Conservation (phyloP, 2,888 invertebrate genomes). For the Hypomecis punctinalis region DNA sequence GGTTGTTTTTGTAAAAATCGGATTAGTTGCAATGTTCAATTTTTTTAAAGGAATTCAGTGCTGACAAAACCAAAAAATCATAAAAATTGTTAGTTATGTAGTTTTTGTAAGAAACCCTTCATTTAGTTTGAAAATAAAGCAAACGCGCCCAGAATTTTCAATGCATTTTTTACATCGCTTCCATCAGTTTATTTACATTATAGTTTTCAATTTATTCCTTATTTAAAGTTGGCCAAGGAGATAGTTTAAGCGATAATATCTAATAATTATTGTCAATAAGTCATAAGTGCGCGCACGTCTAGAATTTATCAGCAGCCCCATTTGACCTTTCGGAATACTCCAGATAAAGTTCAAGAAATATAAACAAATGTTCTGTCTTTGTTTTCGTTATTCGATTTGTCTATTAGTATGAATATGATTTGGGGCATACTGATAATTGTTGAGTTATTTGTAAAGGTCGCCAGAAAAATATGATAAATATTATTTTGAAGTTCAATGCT, state of each 20-base stretch:
- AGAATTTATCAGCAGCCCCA: constrained; percentile 29
- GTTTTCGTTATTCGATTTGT: constrained; percentile 11
- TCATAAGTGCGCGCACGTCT: neutral
- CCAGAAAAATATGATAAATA: neutral
- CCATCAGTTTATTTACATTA: no score
- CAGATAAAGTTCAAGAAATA: constrained; percentile 46
- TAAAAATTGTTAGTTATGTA: no score
- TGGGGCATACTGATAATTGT: constrained; percentile 3
- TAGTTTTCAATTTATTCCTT: neutral
- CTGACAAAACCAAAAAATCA: no score
- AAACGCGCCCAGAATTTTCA: no score
- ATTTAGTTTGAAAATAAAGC: no score
- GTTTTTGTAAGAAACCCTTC: no score
- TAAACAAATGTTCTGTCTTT: constrained; percentile 20
- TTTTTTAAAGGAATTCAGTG: no score
- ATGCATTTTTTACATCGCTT: no score
- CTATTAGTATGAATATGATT: constrained; percentile 9
- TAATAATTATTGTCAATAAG: constrained; percentile 1
- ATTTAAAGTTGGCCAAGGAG: constrained; percentile 9
- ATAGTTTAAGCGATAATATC: neutral
- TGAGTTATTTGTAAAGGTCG: neutral
- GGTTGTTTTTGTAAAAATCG: no score
- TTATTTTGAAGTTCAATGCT: neutral
- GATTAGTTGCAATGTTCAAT: no score
- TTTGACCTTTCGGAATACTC: constrained; percentile 35